Base-by-base conservation (phyloP, 2,113 vertebrate species). In the Elanus axillaris region DNA sequence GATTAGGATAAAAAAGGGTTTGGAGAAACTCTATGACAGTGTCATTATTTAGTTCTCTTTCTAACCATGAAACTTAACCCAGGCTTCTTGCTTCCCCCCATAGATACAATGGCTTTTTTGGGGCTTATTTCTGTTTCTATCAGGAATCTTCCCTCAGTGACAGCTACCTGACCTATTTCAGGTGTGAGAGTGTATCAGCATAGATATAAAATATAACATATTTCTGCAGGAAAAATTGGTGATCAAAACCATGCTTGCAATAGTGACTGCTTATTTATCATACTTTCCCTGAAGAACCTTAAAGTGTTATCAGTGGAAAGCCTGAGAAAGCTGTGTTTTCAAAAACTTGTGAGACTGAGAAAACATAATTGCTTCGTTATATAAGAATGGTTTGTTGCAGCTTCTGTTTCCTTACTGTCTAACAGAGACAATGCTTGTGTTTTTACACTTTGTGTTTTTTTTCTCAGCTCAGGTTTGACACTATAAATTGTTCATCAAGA, bases 181-280 rank as follows among this genome's bases (percentile, higher is more conserved):
- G 40, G 50, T 53, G 25, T 19, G 31, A 81, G 40, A 76, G 21
- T 3, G 0, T 45, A 73, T 60, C 34, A 64, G 52, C 4, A 3
- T 1, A 19, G 53, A 68, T 18, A 47, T 13, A 53, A 45, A 86
- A 62, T 1, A 0, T 31, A 79, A 85, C 36, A 21, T 34, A 43
- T 64, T 82, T 75, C 60, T 92, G 40, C 53, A 71, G 43, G 22
- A 69, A 86, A 92, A 71, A 71, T 4, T 31, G 27, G 38, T 56
- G 67, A 75, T 94, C 48, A 88, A 91, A 88, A 34, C 4, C 23
- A 52, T 0, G 0, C 72, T 84, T 92, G 76, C 56, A 86, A 45
- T 55, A 92, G 52, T 15, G 64, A 81, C n/a, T 90, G 48, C 67
- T 94, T 96, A 88, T 94, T 95, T 96, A 95, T 90, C 77, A 77